Base-by-base conservation (phyloP, 2,113 vertebrate species). In the Siniperca chuatsi region DNA sequence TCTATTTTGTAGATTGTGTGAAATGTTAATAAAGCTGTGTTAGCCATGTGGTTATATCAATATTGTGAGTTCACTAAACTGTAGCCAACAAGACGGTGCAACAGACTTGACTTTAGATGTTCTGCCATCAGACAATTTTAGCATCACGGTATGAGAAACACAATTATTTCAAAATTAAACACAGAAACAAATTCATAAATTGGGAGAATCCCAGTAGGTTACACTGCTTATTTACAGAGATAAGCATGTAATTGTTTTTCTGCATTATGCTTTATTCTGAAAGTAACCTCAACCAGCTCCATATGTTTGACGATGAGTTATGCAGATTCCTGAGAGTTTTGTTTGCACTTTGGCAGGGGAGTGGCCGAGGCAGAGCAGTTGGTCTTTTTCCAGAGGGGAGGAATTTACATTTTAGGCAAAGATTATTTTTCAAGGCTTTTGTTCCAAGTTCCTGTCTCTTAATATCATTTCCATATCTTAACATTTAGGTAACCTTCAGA, bases 401-500 rank as follows among this genome's bases (percentile, higher is more conserved):
- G 3, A 42, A 86, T 90, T 89, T 35, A 57, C 87, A 83, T 90
- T 85, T 87, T 69, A 9, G 48, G 37, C 68, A 72, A 70, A 78
- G 40, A 72, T 89, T 74, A 82, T 87, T 87, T 85, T 81, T 85
- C 68, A 50, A 60, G 70, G 54, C 78, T 68, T 84, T 83, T 72
- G 55, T 81, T 77, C 68, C 82, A 78, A 82, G 74, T 85, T 89
- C 35, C 82, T 87, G 82, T 83, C 87, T 80, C 57, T 75, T 83
- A 62, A 72, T 60, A 84, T 79, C 15, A 88, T 90, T 87, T 90
- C 87, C 87, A 90, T 86, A 86, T 83, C 77, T 87, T 82, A 90
- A 92, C 89, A 89, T 85, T 86, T 85, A 61, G 66, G 10, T 66
- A 83, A 86, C 87, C 83, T 90, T 90, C 57, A 77, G 69, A 29